Evolutionary conservation across 1,140 invertebrate genomes (phyloP), one percentile per base, ranked within the genome.

Genomic region (Temnothorax nylanderi): DNA sequence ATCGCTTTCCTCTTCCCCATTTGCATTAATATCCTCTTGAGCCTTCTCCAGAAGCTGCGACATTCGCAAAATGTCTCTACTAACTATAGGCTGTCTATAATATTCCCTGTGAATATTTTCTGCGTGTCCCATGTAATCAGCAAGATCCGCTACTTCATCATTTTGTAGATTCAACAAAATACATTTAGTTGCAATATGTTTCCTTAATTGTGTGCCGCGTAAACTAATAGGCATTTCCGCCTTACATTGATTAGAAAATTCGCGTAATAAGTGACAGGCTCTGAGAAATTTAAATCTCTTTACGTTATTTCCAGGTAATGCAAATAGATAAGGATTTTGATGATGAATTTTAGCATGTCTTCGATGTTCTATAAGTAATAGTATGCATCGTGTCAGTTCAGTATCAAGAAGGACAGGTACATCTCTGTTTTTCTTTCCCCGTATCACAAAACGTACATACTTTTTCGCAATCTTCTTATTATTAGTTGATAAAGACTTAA

Each of bases 121-220:
- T 37, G 34, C 34, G 4, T 37, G 58, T 60, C 58, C 58, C 58
- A 60, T 60, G 10, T 60, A 60, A 11, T 60, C 10, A 60, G 3
- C 3, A 60, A 60, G 26, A 60, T 60, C 58, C 10, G n/a, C 7
- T 26, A 60, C 21, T 60, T 60, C 58, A 60, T 60, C 58, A 60
- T 21, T n/a, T 60, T 60, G 58, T 11, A 60, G 8, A 11, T 60
- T 60, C 7, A 60, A 60, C 8, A 60, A 60, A 10, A 60, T 60
- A 60, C 58, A 60, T 32, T 60, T 60, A 60, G 58, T 60, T 32
- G 58, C 58, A 60, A 60, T 60, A 60, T 60, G 58, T 60, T 60
- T 60, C 2, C 58, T 5, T 60, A 60, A 60, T 13, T 60, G 7
- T 26, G 58, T 60, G 8, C 58, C 58, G 7, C 58, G 58, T 60